Evolutionary conservation across 37 sponge, comb jelly and placozoan species (phyloP), one percentile per base, ranked within the genome.

Genomic region (Oopsacas minuta): DNA sequence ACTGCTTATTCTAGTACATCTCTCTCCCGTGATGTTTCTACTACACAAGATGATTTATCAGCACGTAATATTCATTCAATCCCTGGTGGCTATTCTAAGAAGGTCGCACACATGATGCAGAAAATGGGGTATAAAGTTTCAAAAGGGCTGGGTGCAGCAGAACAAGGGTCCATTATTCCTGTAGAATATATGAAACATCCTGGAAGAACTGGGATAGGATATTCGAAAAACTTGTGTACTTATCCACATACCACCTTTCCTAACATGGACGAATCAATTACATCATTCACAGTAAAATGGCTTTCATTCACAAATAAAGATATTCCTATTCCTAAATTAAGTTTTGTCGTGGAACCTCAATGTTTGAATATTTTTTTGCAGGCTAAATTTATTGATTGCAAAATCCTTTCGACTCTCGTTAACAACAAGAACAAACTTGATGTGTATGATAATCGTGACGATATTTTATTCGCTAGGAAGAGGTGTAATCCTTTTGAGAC

Each of bases 401-500:
- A 61, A 32, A n/a, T 61, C 28, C 22, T 61, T 61, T 61, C 75
- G 1, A 7, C 20, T 25, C 30, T 61, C 1, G 5, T 61, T 3
- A 12, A 3, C 28, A 25, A n/a, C 28, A 61, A 61, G 30, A 25
- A 5, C 30, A 10, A 25, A 61, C 75, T 61, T 12, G 75, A 61
- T 61, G 28, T 61, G 7, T 61, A 20, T 3, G 28, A 61, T 3
- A 88, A 88, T 36, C 35, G 83, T 0, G 90, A 95, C 42, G 93
- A 91, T 82, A 90, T 95, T 85, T 83, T 95, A 20, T 91, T 89
- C 83, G 92, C 99, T 12, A 82, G 99, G 37, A 85, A 83, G 20
- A 81, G 95, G 82, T 85, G 92, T 15, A 97, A 97, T 39, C 99
- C 99, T 30, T 97, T 87, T 86, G 99, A 97, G 82, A 93, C 91